Percentiles rank a stretch among this genome's conserved stretches.
These are phyloP conservation scores for Cheilosia soror DNA, from an alignment of 2,888 invertebrate genomes.

Conservation along the genomic window DNA sequence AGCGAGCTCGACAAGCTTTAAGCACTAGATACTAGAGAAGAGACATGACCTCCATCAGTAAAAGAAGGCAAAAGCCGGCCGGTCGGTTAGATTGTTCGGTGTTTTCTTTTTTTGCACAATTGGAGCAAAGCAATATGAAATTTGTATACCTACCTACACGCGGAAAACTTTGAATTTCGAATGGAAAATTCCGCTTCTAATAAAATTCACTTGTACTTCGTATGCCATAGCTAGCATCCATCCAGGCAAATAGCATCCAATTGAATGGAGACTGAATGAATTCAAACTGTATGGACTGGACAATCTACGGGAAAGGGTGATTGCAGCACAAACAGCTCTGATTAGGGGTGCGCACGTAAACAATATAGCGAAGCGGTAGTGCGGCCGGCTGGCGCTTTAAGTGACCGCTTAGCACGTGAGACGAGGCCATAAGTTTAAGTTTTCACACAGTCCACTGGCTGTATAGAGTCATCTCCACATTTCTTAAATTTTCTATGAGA, in stretches of 20 bases:
- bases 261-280: conserved; percentile 13
- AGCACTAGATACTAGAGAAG: background rate
- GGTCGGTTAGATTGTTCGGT: background rate
- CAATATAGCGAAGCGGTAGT: background rate
- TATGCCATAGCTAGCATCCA: background rate
- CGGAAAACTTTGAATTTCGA: conserved; percentile 18
- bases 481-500: background rate
- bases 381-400: background rate
- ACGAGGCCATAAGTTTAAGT: background rate
- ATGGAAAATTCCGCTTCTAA: conserved; percentile 46
- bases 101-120: conserved; percentile 17
- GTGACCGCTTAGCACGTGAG: background rate
- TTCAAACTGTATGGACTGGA: background rate
- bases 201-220: no score
- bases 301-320: conserved; percentile 4
- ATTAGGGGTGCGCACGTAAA: background rate
- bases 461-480: background rate
- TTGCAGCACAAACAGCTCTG: conserved; percentile 1
- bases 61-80: background rate
- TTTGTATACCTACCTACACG: background rate
- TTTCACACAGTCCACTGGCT: background rate
- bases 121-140: background rate
- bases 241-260: conserved; percentile 28
- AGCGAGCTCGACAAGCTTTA: background rate
- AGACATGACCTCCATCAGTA: background rate